These are phyloP conservation scores for Synanthedon tipuliformis DNA, from an alignment of 2,888 invertebrate species.

Conservation along the genomic window DNA sequence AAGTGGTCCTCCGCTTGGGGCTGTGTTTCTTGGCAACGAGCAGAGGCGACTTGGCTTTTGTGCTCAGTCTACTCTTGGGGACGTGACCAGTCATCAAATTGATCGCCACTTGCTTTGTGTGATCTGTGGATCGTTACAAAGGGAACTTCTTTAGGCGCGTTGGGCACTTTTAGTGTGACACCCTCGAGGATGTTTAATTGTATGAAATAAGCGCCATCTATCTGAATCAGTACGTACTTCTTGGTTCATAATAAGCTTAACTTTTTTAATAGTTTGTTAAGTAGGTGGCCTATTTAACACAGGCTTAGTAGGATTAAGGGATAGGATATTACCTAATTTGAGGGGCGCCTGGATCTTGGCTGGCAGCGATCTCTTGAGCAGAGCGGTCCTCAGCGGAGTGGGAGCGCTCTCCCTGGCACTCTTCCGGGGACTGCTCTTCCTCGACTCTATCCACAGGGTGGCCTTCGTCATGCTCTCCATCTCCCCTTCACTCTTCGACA, in stretches of 20 bases:
- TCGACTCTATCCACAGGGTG: constrained; percentile 46
- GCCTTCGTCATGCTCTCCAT: constrained; percentile 30
- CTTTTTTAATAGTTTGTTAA: too few relatives aligned
- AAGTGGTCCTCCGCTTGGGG: constrained; percentile 6
- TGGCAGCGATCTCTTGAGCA: constrained; percentile 17
- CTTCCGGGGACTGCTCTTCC: constrained; percentile 24
- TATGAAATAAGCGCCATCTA: too few relatives aligned
- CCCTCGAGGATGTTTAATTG: too few relatives aligned
- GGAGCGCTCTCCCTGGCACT: constrained; percentile 1
- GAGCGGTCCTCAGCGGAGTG: constrained; percentile 31
- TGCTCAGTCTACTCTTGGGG: constrained; percentile 19
- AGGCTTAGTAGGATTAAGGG: too few relatives aligned
- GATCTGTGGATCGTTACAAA: constrained; percentile 25
- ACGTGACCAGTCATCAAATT: constrained; percentile 57
- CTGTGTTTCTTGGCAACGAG: constrained; percentile 20
- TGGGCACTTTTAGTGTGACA: too few relatives aligned
- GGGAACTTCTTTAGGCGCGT: too few relatives aligned
- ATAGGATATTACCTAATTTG: constrained; percentile 37
- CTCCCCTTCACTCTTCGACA: too few relatives aligned
- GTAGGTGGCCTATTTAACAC: too few relatives aligned
- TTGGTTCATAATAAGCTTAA: not conserved
- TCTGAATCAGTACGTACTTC: too few relatives aligned
- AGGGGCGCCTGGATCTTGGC: constrained; percentile 41
- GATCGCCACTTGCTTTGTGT: constrained; percentile 58
- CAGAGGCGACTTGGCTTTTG: constrained; percentile 12